Percentiles rank a stretch among this genome's conserved stretches.
These are phyloP conservation scores for Adela reaumurella DNA, from an alignment of 2,888 invertebrate species.

Conservation along the genomic window DNA sequence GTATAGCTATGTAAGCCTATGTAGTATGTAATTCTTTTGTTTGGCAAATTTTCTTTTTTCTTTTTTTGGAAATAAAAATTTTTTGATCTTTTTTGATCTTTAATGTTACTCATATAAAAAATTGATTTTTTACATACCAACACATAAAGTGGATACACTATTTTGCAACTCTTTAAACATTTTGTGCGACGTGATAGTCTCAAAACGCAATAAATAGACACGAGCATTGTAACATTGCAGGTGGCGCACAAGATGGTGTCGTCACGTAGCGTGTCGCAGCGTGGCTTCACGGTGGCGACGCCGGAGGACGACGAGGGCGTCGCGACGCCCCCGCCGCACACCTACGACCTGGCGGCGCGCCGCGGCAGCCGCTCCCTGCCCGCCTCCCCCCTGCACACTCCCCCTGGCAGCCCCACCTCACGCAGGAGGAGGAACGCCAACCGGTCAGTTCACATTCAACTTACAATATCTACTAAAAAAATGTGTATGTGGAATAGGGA, in stretches of 20 bases:
- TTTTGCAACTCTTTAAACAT: not conserved
- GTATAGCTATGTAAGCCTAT: too few species aligned
- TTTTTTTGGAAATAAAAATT: too few species aligned
- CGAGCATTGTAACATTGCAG: constrained; percentile 17
- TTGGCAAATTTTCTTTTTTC: too few species aligned
- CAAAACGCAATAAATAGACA: not conserved
- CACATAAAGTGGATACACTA: too few species aligned
- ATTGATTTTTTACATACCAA: too few species aligned
- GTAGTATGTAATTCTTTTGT: too few species aligned
- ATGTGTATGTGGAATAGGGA: too few species aligned
- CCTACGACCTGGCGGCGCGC: constrained; percentile 31
- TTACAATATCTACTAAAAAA: too few species aligned
- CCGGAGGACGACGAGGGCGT: constrained; percentile 23
- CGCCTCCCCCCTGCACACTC: constrained; percentile 63
- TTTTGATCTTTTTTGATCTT: too few species aligned
- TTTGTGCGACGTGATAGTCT: not conserved
- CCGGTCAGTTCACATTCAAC: constrained; percentile 36
- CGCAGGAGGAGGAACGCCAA: constrained; percentile 59
- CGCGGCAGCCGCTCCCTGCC: constrained; percentile 71
- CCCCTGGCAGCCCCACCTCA: constrained; percentile 53
- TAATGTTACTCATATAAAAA: too few species aligned
- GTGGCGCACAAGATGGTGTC: constrained; percentile 59
- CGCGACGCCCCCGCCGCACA: constrained; percentile 16
- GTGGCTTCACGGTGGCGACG: constrained; percentile 44
- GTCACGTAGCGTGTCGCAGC: constrained; percentile 26